A percentile compares a stretch with the other conserved stretches of the same genome.
Evolutionary conservation across 2,797 vertebrate genomes (phyloP).

Genomic region (Hyperoplus immaculatus): DNA sequence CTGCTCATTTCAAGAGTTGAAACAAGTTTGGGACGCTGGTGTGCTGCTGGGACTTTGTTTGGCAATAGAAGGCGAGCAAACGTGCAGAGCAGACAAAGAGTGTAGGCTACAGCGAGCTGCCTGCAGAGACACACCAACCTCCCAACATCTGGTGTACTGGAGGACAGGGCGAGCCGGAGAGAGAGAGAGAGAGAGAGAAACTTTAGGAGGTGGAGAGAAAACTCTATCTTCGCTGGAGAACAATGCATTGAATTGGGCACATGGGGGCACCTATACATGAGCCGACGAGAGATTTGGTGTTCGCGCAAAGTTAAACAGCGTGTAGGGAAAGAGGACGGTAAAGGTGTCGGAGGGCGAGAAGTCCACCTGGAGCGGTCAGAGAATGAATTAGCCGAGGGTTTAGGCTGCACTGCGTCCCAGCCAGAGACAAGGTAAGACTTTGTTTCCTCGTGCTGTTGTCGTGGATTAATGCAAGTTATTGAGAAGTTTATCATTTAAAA

Average conservation of each 20-base stretch:
- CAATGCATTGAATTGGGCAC: conserved; percentile 65
- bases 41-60: conserved; percentile 17
- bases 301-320: conserved; percentile 38
- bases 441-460: conserved; percentile 19
- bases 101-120: conserved; percentile 22
- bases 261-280: conserved; percentile 45
- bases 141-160: conserved; percentile 76
- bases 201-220: conserved; percentile 75
- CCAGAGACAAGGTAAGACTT: conserved; percentile 76
- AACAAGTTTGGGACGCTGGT: conserved; percentile 12
- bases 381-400: conserved; percentile 78
- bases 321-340: conserved; percentile 40
- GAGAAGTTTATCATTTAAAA: conserved; percentile 3
- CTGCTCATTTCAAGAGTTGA: conserved; percentile 5
- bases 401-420: conserved; percentile 65
- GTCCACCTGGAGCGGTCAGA: conserved; percentile 71
- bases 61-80: conserved; percentile 32
- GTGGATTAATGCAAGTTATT: neutral
- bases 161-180: conserved; percentile 72
- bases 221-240: conserved; percentile 48
- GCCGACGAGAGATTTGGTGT: conserved; percentile 17
- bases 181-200: conserved; percentile 40
- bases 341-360: conserved; percentile 45
- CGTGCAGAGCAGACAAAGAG: conserved; percentile 54
- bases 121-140: conserved; percentile 48